Conservation (phyloP, 2,113 vertebrate genomes). For the Nannobrachium achirus region DNA sequence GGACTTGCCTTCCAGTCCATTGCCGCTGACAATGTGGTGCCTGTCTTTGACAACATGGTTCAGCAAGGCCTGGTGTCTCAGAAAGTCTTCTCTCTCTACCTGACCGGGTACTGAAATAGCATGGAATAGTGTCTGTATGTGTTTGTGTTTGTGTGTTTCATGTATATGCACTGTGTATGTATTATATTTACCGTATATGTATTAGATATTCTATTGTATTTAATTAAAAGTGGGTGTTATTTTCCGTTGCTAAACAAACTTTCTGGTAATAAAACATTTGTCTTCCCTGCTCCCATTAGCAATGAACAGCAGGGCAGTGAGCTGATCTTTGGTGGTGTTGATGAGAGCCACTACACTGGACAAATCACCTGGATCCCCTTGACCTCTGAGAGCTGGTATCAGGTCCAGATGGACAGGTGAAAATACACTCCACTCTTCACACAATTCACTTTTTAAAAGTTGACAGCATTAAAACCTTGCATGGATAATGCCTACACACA, state of each 20-base stretch:
- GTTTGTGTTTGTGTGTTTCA: too few species aligned
- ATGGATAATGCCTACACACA: too few species aligned
- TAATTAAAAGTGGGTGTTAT: too few species aligned
- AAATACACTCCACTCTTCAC: too few species aligned
- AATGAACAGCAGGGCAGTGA: constrained; percentile 65
- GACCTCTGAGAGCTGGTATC: constrained; percentile 77
- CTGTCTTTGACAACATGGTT: constrained; percentile 73
- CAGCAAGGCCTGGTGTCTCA: constrained; percentile 47
- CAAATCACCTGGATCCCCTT: constrained; percentile 78
- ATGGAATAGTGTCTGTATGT: neutral
- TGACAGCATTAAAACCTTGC: neutral
- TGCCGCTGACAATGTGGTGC: constrained; percentile 53
- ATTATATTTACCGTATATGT: too few species aligned
- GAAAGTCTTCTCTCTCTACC: constrained; percentile 66
- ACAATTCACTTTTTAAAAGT: too few species aligned
- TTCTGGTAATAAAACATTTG: neutral
- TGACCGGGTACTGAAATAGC: constrained; percentile 57
- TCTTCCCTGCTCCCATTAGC: constrained; percentile 41
- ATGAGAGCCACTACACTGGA: constrained; percentile 67
- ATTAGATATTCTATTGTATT: neutral
- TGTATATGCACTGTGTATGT: neutral
- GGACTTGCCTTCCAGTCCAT: constrained; percentile 67
- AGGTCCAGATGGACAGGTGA: constrained; percentile 83
- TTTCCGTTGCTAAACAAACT: too few species aligned
- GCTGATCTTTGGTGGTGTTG: constrained; percentile 76